phyloP scores from a whole-genome alignment of 2,888 invertebrate species.

The Bombylius discolor region DNA sequence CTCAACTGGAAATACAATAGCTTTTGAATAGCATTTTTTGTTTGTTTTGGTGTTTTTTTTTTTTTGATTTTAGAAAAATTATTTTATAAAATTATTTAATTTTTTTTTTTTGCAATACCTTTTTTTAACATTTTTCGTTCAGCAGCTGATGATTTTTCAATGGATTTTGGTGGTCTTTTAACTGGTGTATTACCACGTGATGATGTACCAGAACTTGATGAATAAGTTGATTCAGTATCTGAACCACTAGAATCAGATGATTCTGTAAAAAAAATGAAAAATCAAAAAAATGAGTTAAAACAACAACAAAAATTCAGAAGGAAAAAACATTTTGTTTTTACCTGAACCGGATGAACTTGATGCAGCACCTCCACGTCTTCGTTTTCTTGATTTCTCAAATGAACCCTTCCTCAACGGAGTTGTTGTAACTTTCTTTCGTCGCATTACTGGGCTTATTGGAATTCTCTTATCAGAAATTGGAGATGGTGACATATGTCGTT shows the following conservation, averaged over 20 bases:
- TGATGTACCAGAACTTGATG: conserved; percentile 33
- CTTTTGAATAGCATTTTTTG: background rate
- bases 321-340: conserved; percentile 11
- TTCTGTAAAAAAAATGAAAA: conserved; percentile 14
- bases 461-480: conserved; percentile 25
- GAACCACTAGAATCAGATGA: conserved; percentile 31
- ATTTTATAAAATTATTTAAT: background rate
- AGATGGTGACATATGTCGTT: conserved; percentile 25
- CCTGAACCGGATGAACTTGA: conserved; percentile 35
- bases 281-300: no score
- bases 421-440: conserved; percentile 29
- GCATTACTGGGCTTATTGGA: conserved; percentile 24
- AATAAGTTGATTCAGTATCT: conserved; percentile 33
- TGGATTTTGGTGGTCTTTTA: conserved; percentile 19
- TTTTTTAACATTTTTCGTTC: conserved; percentile 14
- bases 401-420: conserved; percentile 6
- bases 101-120: background rate
- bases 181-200: conserved; percentile 26
- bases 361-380: conserved; percentile 18
- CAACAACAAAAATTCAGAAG: background rate
- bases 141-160: background rate
- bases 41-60: no score
- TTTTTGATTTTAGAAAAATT: background rate
- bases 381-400: conserved; percentile 1
- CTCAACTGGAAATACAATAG: background rate